phyloP scores from a whole-genome alignment of 1,140 invertebrate genomes.

The Sweltsa coloradensis region DNA sequence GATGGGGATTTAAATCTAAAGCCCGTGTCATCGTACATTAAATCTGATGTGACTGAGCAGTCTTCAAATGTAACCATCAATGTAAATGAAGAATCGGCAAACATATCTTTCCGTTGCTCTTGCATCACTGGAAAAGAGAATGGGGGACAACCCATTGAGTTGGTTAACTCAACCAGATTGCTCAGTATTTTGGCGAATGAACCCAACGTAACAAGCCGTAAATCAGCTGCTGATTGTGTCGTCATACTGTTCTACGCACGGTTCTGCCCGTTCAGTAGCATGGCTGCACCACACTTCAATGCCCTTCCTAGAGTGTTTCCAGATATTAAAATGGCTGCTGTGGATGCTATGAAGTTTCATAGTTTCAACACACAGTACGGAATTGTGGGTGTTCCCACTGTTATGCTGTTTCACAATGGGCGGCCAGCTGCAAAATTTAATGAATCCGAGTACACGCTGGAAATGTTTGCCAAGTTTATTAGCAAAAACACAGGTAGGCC shows the following conservation, averaged over 20 bases:
- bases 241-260: slow-evolving; percentile 81
- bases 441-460: slow-evolving; percentile 65
- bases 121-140: slow-evolving; percentile 4
- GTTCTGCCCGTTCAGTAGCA: slow-evolving; percentile 79
- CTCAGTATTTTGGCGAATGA: slow-evolving; percentile 38
- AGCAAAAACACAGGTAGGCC: slow-evolving; percentile 53
- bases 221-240: slow-evolving; percentile 52
- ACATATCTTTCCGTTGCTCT: too few relatives aligned
- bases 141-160: slow-evolving; percentile 17
- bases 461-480: slow-evolving; percentile 71
- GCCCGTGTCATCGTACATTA: too few relatives aligned
- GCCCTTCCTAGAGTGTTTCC: slow-evolving; percentile 75
- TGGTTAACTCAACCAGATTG: slow-evolving; percentile 42
- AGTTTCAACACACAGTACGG: slow-evolving; percentile 86
- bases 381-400: slow-evolving; percentile 83
- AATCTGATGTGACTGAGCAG: too few relatives aligned
- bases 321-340: slow-evolving; percentile 72
- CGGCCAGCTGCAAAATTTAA: slow-evolving; percentile 78
- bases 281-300: slow-evolving; percentile 82
- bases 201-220: slow-evolving; percentile 34
- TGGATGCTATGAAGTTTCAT: slow-evolving; percentile 78
- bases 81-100: too few relatives aligned
- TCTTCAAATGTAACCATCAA: too few relatives aligned
- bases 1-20: too few relatives aligned
- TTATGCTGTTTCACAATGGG: slow-evolving; percentile 88